A percentile compares a stretch with the other conserved stretches of the same genome.
Conservation (phyloP, 1,140 invertebrate species). For the Akabosia matsudoensis region DNA sequence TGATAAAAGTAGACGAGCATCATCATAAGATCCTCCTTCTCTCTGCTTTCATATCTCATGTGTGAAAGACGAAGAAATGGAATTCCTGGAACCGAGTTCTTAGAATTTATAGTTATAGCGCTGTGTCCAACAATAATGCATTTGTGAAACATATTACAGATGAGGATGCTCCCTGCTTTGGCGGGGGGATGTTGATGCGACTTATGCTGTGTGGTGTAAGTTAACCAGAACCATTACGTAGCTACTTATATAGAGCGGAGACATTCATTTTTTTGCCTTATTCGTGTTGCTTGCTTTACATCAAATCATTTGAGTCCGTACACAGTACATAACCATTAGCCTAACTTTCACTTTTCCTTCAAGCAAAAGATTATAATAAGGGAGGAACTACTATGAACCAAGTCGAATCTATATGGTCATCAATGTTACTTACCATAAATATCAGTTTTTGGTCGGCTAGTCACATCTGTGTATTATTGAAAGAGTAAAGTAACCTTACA, state of each 20-base stretch:
- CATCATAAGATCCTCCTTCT: neutral
- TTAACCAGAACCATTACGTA: no score
- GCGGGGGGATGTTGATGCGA: no score
- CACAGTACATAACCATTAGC: no score
- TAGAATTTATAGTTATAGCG: neutral
- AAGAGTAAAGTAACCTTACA: no score
- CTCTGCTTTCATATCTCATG: neutral
- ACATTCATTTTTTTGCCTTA: no score
- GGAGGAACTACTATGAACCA: neutral
- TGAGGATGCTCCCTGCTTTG: neutral
- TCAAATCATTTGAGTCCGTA: no score
- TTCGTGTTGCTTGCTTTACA: no score
- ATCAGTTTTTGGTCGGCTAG: neutral
- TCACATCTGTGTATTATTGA: neutral
- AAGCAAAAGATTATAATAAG: neutral
- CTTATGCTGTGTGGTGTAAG: no score
- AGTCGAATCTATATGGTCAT: no score
- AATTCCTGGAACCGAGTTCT: neutral
- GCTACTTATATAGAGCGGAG: no score
- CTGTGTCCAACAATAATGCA: neutral
- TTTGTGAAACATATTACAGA: neutral
- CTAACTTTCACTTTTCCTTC: slow-evolving; percentile 13
- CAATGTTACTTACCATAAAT: neutral
- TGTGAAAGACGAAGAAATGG: neutral
- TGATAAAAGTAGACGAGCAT: neutral